These are phyloP conservation scores for Germaria angustata DNA, from an alignment of 2,888 invertebrate genomes.

Conservation along the genomic window DNA sequence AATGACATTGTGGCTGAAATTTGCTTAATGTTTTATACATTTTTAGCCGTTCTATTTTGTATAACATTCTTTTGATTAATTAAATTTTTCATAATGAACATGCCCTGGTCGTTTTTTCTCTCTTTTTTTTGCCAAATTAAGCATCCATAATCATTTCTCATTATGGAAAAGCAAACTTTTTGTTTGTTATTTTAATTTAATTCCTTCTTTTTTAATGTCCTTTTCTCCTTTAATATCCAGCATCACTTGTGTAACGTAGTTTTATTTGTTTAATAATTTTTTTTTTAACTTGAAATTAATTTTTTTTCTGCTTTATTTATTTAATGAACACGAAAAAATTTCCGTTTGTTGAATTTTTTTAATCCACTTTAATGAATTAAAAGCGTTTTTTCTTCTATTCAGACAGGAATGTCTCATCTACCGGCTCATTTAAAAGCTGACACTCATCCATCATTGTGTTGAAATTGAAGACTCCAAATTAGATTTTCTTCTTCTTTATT, in stretches of 20 bases:
- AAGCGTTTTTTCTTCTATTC: slow-evolving; percentile 28
- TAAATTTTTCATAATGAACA: slow-evolving; percentile 61
- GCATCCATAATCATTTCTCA: slow-evolving; percentile 60
- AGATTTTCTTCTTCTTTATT: slow-evolving; percentile 55
- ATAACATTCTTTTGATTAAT: slow-evolving; percentile 62
- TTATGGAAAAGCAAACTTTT: slow-evolving; percentile 59
- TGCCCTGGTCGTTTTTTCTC: slow-evolving; percentile 9
- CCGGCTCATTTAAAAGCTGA: slow-evolving; percentile 61
- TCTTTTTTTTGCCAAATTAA: slow-evolving; percentile 48
- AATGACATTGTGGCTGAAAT: neutral
- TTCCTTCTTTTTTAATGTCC: slow-evolving; percentile 25
- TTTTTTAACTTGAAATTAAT: slow-evolving; percentile 1
- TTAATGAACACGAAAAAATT: slow-evolving; percentile 57
- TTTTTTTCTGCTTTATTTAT: slow-evolving; percentile 41
- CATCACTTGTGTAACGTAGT: slow-evolving; percentile 57
- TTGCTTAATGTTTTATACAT: neutral
- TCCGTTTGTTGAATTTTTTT: slow-evolving; percentile 49
- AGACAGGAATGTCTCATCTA: slow-evolving; percentile 25
- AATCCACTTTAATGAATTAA: slow-evolving; percentile 67
- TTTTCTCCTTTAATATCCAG: neutral
- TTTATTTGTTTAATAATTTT: slow-evolving; percentile 57
- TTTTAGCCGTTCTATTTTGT: neutral
- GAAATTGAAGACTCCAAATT: slow-evolving; percentile 65
- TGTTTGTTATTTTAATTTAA: neutral
- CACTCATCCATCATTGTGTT: slow-evolving; percentile 65